Conservation (phyloP, 2,113 vertebrate species). For the Mungos mungo region DNA sequence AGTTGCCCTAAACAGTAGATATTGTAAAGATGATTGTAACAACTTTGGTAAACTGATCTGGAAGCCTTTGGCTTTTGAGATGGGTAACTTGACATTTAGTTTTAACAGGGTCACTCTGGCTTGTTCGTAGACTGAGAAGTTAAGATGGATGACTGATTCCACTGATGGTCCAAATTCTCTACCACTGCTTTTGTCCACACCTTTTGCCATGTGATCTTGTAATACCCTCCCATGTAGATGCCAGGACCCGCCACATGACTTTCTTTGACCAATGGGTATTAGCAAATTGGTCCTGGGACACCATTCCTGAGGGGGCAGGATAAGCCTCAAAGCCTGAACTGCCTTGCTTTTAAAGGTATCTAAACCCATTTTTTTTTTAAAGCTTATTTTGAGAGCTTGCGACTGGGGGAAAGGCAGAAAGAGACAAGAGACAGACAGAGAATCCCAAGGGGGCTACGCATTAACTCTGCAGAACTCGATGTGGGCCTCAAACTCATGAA, state of each 20-base stretch:
- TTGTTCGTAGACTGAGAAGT: neutral
- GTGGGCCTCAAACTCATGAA: no score
- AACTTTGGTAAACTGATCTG: neutral
- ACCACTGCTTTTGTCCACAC: neutral
- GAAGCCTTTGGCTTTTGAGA: neutral
- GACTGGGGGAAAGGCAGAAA: no score
- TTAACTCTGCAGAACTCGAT: no score
- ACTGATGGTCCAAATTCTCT: neutral
- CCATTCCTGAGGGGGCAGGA: neutral
- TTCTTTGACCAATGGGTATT: neutral
- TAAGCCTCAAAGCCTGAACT: neutral
- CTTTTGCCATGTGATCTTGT: neutral
- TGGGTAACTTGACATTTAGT: neutral
- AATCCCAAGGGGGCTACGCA: no score
- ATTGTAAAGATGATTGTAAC: neutral
- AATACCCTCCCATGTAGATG: neutral
- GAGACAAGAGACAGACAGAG: no score
- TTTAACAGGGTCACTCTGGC: neutral
- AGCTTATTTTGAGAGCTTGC: no score
- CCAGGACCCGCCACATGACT: neutral
- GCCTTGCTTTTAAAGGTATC: neutral
- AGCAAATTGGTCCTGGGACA: neutral
- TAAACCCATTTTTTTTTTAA: no score
- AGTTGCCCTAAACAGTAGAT: no score
- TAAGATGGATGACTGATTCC: neutral